Percentiles rank a stretch among this genome's conserved stretches.
These are phyloP conservation scores for Pteronotus mesoamericanus DNA, from an alignment of 2,797 vertebrate species.

Conservation along the genomic window DNA sequence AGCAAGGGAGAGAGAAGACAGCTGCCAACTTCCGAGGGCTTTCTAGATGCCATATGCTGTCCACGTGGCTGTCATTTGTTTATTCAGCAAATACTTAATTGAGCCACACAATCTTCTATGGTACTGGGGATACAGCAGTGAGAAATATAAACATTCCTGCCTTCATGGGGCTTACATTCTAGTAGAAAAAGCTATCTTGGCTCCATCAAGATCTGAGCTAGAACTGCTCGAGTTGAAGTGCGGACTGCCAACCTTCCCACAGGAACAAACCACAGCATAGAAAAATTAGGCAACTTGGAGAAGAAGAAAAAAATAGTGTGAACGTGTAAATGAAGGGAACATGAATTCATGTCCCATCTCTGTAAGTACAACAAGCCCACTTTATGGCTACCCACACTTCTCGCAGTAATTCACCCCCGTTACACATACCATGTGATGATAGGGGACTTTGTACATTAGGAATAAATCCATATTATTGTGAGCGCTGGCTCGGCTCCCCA, in stretches of 20 bases:
- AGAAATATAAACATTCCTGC: background rate
- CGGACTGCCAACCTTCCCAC: too few species aligned
- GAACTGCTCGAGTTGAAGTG: background rate
- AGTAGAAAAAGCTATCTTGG: background rate
- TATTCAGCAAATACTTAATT: background rate
- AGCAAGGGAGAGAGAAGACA: background rate
- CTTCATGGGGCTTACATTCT: background rate
- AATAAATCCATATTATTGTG: background rate
- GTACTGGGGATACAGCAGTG: too few species aligned
- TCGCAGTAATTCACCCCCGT: background rate
- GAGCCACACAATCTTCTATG: background rate
- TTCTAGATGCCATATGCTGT: background rate
- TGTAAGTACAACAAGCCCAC: background rate
- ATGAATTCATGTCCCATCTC: background rate
- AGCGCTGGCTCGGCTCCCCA: background rate
- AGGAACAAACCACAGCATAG: background rate
- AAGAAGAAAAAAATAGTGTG: background rate
- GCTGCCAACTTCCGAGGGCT: background rate
- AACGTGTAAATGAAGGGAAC: background rate
- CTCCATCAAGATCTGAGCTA: background rate
- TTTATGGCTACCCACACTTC: background rate
- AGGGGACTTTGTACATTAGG: background rate
- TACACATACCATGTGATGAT: background rate
- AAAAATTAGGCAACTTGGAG: background rate
- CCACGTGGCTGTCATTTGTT: background rate